Base-by-base conservation (phyloP, 2,888 invertebrate genomes). In the Andrena bicolor region DNA sequence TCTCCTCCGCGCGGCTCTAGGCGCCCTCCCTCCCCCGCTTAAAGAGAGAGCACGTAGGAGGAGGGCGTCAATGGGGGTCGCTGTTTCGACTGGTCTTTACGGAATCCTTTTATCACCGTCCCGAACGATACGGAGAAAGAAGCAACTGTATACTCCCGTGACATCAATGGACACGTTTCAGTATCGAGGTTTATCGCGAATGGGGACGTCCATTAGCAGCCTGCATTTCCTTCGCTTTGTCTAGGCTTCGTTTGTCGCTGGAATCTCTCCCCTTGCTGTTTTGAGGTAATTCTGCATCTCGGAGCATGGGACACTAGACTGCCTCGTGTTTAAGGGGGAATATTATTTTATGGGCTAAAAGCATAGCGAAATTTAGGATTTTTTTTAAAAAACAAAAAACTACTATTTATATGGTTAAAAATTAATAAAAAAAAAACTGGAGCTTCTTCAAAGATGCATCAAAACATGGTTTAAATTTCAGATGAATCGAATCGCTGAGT, bases 51-150 rank as follows among this genome's bases (percentile, higher is more conserved):
- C 68, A 41, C 66, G 80, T 58, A 84, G 73, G 86, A 82, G 80
- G 76, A 49, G 58, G 35, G 82, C 78, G 85, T 88, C 85, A 88
- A 88, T 88, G 88, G 80, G 76, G 70, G 80, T 81, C 79, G 82
- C 85, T 88, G 88, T 88, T 82, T 83, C 82, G 73, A 71, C 58
- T 66, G 64, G 70, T 63, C 77, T 79, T 78, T 76, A 81, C 69
- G 74, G 80, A 77, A 82, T 87, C 79, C 83, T 80, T 88, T 88
- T 88, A 86, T 88, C 86, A 77, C 74, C 78, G 61, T 10, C 51
- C 30, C 58, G 66, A 30, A 48, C 56, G 64, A 8, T 32, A 41
- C 60, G n/a, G 48, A 76, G 72, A 87, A 81, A 87, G 87, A 79
- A 86, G 76, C 75, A 58, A 76, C 80, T 87, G 76, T 78, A 75